These are phyloP conservation scores for Drusus annulatus DNA, from an alignment of 1,140 invertebrate genomes.

Conservation along the genomic window DNA sequence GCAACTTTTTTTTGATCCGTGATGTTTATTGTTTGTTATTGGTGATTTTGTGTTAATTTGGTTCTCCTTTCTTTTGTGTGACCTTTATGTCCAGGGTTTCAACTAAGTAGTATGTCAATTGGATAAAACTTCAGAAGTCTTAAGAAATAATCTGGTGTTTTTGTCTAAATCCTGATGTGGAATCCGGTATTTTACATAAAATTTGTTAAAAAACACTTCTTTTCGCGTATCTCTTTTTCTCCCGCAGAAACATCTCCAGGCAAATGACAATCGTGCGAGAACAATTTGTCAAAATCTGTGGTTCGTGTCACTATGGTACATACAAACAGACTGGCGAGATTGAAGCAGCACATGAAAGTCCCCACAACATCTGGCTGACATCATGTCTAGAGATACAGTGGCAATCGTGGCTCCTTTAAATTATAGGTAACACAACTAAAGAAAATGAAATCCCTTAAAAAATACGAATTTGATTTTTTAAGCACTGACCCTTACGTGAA, in stretches of 20 bases:
- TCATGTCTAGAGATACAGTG: conserved; percentile 14
- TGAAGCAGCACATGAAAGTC: conserved; percentile 10
- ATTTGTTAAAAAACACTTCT: background rate
- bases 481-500: too few relatives aligned
- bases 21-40: too few relatives aligned
- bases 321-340: conserved; percentile 11
- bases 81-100: too few relatives aligned
- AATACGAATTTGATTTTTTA: too few relatives aligned
- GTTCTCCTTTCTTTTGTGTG: too few relatives aligned
- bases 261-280: conserved; percentile 25
- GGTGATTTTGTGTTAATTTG: too few relatives aligned
- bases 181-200: background rate
- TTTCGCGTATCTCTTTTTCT: background rate
- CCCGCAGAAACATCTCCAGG: background rate
- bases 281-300: conserved; percentile 34
- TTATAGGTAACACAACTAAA: background rate
- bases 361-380: conserved; percentile 5
- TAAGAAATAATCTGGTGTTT: background rate
- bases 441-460: too few relatives aligned
- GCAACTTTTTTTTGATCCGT: too few relatives aligned
- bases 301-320: conserved; percentile 6
- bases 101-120: too few relatives aligned
- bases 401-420: background rate
- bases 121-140: too few relatives aligned
- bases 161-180: background rate